A percentile compares a stretch with the other conserved stretches of the same genome.
These are phyloP conservation scores for Myotis daubentonii DNA, from an alignment of 2,797 vertebrate species.

Conservation along the genomic window DNA sequence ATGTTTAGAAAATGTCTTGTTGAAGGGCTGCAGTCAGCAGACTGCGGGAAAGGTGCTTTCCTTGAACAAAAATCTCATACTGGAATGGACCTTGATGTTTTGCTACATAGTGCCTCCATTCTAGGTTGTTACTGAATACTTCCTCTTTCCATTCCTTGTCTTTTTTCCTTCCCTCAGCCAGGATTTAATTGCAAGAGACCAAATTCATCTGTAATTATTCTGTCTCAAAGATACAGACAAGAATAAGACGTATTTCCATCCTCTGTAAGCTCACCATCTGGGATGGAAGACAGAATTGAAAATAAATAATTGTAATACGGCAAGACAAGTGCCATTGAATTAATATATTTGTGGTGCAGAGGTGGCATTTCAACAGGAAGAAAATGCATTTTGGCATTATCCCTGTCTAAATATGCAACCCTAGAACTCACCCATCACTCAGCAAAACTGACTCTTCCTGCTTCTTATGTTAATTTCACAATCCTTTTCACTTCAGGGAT, in stretches of 20 bases:
- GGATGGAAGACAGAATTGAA: constrained; percentile 48
- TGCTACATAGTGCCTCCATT: neutral
- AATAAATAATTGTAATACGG: constrained; percentile 31
- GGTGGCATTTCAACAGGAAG: constrained; percentile 17
- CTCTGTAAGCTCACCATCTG: neutral
- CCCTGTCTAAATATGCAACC: neutral
- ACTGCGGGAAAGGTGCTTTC: neutral
- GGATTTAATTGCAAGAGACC: constrained; percentile 34
- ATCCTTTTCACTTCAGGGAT: constrained; percentile 50
- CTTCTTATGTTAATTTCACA: neutral
- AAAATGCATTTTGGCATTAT: neutral
- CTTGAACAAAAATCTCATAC: neutral
- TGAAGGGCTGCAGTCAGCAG: neutral
- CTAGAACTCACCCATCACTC: neutral
- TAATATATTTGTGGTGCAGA: neutral
- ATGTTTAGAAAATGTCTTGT: constrained; percentile 38
- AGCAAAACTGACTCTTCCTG: constrained; percentile 23
- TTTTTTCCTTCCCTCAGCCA: neutral
- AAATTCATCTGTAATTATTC: neutral
- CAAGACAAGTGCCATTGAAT: neutral
- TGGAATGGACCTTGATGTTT: neutral
- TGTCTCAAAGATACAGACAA: neutral
- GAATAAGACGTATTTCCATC: neutral
- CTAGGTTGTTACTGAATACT: neutral
- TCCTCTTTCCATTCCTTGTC: neutral